Evolutionary conservation across 53 echinoderm and acorn worm species (phyloP), one percentile per base, ranked within the genome.

Genomic region (Stichopus horrens): DNA sequence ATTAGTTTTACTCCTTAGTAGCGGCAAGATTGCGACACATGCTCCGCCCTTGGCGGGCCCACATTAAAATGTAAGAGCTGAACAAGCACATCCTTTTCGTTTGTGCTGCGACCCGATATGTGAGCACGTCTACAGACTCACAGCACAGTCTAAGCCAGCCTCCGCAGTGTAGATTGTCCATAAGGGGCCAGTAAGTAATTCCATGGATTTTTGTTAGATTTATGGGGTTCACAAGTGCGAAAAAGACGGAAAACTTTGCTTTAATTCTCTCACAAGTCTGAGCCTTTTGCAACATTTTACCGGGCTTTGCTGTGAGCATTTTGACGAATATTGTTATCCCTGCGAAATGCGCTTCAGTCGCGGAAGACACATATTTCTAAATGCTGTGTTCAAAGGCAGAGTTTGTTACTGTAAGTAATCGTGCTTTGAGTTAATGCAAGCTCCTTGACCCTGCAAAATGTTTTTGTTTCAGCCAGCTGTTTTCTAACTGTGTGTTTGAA

Each of bases 11-110:
- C 63, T 10, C 16, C 63, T 16, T 63, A 63, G 63, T 16, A 16
- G 63, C 71, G 18, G 71, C n/a, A 7, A 18, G n/a, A 16, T 71
- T 71, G 18, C 71, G 18, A 18, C n/a, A 20, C 5, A 20, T 18
- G 71, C 71, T 71, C 71, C 71, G 71, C 71, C 71, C n/a, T 71
- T 71, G 71, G 71, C 71, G 18, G 71, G 71, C 71, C 71, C 71
- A 71, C 71, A 71, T 71, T 71, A 71, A 71, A 71, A 71, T 71
- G 71, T 71, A 71, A 71, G 71, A 71, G 71, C 71, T 71, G 71
- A 37, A 37, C 18, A 20, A 71, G 71, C 6, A 18, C n/a, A 7
- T 13, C 71, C 71, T n/a, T 16, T 18, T 71, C 71, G 71, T 71
- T 71, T 71, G 71, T 71, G 18, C 7, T 71, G 71, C 71, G 71